Percentiles rank a stretch among this genome's conserved stretches.
Conservation (phyloP, 1,140 invertebrate species). For the Lysiphlebus fabarum region DNA sequence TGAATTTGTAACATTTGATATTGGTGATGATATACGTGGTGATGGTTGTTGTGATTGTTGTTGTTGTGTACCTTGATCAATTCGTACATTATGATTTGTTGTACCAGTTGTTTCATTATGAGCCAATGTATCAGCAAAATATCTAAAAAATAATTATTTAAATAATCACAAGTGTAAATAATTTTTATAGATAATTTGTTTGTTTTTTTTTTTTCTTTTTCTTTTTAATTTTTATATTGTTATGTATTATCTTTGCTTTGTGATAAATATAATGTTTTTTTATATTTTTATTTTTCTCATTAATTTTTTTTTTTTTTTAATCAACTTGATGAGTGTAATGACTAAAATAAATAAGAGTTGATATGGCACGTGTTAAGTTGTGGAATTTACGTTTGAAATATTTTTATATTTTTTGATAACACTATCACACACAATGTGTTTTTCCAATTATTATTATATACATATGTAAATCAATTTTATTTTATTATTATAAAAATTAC, state of each 20-base stretch:
- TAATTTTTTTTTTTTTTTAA: conserved; percentile 4
- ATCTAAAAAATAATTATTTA: conserved; percentile 40
- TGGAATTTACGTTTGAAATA: neutral
- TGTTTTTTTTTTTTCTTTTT: conserved; percentile 1
- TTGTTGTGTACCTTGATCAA: conserved; percentile 37
- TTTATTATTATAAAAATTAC: neutral
- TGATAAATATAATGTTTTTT: neutral
- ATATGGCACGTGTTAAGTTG: neutral
- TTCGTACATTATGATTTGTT: conserved; percentile 35
- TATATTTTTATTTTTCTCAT: conserved; percentile 1
- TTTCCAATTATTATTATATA: neutral
- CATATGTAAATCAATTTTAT: neutral
- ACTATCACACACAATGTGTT: neutral
- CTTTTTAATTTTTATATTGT: too few species aligned
- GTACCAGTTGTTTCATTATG: conserved; percentile 54
- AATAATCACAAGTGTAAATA: conserved; percentile 9
- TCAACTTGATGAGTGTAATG: neutral
- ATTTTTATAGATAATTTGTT: neutral
- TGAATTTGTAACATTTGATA: conserved; percentile 34
- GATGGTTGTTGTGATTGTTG: conserved; percentile 45
- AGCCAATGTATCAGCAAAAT: conserved; percentile 60
- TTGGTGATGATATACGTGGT: conserved; percentile 20
- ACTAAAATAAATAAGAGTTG: conserved; percentile 7
- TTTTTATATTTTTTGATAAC: too few species aligned
- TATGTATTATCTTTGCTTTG: too few species aligned